A percentile compares a stretch with the other conserved stretches of the same genome.
phyloP scores from a whole-genome alignment of 2,113 vertebrate species.

The Gulo gulo region DNA sequence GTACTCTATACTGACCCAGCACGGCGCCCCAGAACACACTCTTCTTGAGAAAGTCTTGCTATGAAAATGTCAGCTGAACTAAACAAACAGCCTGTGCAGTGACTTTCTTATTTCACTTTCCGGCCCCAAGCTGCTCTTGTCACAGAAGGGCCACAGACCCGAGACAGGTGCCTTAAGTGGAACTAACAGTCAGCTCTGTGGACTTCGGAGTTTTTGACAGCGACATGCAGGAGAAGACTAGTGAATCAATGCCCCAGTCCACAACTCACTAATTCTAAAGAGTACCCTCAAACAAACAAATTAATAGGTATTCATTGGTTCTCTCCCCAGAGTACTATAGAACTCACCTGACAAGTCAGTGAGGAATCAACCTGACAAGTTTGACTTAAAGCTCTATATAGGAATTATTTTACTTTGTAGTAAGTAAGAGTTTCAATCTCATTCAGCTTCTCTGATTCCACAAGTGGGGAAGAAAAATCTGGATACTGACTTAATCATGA shows the following conservation, averaged over 20 bases:
- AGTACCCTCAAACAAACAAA: constrained; percentile 8
- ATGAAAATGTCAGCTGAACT: not conserved
- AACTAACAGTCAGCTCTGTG: not conserved
- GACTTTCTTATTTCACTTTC: not conserved
- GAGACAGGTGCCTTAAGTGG: not conserved
- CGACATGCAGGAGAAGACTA: not conserved
- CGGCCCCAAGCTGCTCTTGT: not conserved
- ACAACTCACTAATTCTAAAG: not conserved
- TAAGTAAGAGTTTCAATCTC: not conserved
- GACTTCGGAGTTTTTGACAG: not conserved
- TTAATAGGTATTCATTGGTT: not conserved
- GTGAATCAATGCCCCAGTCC: not conserved
- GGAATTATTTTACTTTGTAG: not conserved
- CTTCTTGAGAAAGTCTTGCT: not conserved
- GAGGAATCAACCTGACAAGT: not conserved
- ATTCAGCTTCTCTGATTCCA: not conserved
- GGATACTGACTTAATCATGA: not conserved
- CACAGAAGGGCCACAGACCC: not conserved
- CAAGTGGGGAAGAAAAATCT: not conserved
- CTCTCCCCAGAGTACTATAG: not conserved
- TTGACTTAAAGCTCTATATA: not conserved
- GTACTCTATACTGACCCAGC: not conserved
- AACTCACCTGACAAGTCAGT: not conserved
- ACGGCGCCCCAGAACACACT: not conserved
- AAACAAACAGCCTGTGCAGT: not conserved